Evolutionary conservation across 2,797 vertebrate species (phyloP), one percentile per base, ranked within the genome.

Genomic region (Sandelia bainsii): DNA sequence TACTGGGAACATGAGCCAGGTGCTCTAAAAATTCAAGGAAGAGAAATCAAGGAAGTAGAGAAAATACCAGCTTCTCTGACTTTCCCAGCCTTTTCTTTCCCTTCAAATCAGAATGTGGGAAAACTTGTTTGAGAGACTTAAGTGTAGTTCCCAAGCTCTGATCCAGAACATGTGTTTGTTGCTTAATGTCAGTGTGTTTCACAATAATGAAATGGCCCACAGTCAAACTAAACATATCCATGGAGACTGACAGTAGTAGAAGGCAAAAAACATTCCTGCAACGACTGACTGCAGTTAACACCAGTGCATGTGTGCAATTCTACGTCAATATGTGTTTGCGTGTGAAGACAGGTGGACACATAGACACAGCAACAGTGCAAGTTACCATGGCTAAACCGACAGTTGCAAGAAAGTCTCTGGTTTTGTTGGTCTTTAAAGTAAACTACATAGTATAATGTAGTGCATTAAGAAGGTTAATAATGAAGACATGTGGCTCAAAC

Each of bases 121-220:
- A 87, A 86, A 87, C 68, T 3, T 64, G 68, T 86, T 32, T 0
- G 14, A 69, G 20, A 46, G 46, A 79, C 80, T 32, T 37, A 56
- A 80, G 54, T 48, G 20, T n/a, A 51, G 75, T 86, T 92, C 82
- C 86, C 89, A 89, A 68, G 65, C 56, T 75, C 57, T 20, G 20
- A 69, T 82, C 83, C 81, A 87, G 82, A 90, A 85, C 91, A 92
- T 81, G 83, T 90, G 90, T 86, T 86, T 91, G 83, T 91, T 90
- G 88, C 91, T 91, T 89, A 90, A 91, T 75, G 64, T 64, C 70
- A 75, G 69, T 7, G 23, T 57, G 57, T 92, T 92, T 89, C 89
- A 89, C 89, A 93, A 91, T 81, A 78, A 79, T 69, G 65, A 87
- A 64, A 87, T 88, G 88, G 87, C 74, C 54, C 32, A 3, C n/a